These are phyloP conservation scores for Tragelaphus scriptus DNA, from an alignment of 2,113 vertebrate species.

Conservation along the genomic window DNA sequence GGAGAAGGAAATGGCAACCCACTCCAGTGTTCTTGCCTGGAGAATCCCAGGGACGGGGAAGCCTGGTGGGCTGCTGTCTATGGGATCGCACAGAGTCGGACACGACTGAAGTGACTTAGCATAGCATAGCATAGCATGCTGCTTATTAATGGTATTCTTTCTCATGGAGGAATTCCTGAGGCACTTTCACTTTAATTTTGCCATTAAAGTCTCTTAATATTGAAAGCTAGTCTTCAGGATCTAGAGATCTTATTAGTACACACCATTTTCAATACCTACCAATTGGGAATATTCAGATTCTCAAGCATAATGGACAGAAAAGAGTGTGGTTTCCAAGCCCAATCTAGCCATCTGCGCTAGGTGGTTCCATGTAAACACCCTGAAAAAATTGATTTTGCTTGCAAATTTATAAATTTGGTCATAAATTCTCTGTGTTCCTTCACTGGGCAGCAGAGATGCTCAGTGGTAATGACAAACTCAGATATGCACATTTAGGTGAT, in stretches of 20 bases:
- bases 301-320: constrained; percentile 35
- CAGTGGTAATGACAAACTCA: constrained; percentile 49
- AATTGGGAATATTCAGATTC: not conserved
- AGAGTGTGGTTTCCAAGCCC: constrained; percentile 40
- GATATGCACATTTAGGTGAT: constrained; percentile 45
- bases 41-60: no score
- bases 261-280: not conserved
- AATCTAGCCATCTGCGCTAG: constrained; percentile 45
- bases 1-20: no score
- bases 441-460: not conserved
- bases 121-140: not conserved
- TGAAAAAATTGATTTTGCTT: constrained; percentile 53
- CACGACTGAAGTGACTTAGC: no score
- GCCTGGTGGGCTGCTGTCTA: no score
- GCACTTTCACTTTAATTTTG: not conserved
- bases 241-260: constrained; percentile 20
- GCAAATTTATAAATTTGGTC: constrained; percentile 43
- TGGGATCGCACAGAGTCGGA: no score
- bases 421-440: constrained; percentile 24
- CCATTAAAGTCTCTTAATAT: not conserved
- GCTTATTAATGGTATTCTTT: not conserved
- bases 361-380: constrained; percentile 25
- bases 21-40: no score
- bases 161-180: not conserved
- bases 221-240: not conserved